These are phyloP conservation scores for Acleris laterana DNA, from an alignment of 2,888 invertebrate genomes.

Conservation along the genomic window DNA sequence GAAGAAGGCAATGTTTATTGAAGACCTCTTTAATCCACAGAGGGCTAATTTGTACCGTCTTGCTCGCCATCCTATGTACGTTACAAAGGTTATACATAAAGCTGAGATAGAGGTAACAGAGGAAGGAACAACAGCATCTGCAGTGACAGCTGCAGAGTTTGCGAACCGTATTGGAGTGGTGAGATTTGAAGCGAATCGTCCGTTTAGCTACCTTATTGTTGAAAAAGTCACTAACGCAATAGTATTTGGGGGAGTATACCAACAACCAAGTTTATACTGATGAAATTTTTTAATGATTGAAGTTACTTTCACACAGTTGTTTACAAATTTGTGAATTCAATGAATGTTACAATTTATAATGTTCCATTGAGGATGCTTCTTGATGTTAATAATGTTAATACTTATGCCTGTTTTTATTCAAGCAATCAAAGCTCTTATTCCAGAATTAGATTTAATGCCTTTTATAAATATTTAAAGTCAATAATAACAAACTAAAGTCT, in stretches of 20 bases:
- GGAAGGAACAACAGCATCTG: slow-evolving; percentile 88
- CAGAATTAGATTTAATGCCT: too few species aligned
- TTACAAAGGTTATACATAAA: slow-evolving; percentile 87
- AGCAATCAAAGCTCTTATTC: too few species aligned
- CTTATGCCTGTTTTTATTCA: too few species aligned
- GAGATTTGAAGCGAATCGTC: slow-evolving; percentile 86
- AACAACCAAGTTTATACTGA: slow-evolving; percentile 65
- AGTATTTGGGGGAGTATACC: slow-evolving; percentile 74
- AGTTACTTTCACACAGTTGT: too few species aligned
- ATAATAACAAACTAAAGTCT: too few species aligned
- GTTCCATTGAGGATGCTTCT: too few species aligned
- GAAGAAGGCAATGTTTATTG: slow-evolving; percentile 66
- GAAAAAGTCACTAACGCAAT: slow-evolving; percentile 84
- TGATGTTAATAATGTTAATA: too few species aligned
- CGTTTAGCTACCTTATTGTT: slow-evolving; percentile 87
- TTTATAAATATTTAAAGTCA: too few species aligned
- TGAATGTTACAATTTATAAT: too few species aligned
- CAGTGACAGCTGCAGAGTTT: slow-evolving; percentile 80
- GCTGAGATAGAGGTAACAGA: slow-evolving; percentile 91
- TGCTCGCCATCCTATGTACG: slow-evolving; percentile 75
- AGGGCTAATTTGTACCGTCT: slow-evolving; percentile 72
- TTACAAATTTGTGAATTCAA: too few species aligned
- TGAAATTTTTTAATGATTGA: neutral
- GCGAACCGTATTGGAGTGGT: slow-evolving; percentile 82
- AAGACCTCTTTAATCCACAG: slow-evolving; percentile 83